Evolutionary conservation across 2,113 vertebrate species (phyloP).

Genomic region (Desmodus rotundus): DNA sequence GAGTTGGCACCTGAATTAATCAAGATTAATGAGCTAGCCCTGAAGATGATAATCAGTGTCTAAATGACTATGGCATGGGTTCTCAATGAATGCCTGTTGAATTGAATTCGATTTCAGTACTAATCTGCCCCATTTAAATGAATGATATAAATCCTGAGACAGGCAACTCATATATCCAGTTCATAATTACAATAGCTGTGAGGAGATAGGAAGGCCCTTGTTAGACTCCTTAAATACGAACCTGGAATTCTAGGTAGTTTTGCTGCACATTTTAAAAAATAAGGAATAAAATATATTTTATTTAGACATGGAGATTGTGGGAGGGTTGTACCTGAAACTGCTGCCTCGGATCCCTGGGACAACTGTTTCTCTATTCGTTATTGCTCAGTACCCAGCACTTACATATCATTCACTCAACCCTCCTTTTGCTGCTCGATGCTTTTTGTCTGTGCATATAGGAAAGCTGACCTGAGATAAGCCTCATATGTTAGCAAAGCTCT

Average conservation of each 20-base stretch:
- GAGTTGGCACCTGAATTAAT: constrained; percentile 19
- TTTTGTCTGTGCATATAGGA: not conserved
- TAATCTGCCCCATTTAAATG: constrained; percentile 11
- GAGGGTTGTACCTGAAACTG: not conserved
- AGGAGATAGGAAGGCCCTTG: not conserved
- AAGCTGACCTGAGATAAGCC: not conserved
- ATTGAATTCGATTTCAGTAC: constrained; percentile 7
- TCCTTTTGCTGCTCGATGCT: not conserved
- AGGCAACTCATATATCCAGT: not conserved
- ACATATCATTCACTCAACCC: not conserved
- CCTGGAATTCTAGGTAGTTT: not conserved
- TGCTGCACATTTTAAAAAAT: not conserved
- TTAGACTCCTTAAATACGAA: not conserved
- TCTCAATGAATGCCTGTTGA: not conserved
- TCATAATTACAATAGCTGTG: not conserved
- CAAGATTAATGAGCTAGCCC: constrained; percentile 44
- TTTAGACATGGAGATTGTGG: not conserved
- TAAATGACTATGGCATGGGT: not conserved
- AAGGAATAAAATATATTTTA: not conserved
- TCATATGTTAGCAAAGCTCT: not conserved
- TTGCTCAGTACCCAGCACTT: not conserved
- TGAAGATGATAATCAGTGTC: not conserved
- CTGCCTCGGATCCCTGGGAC: not conserved
- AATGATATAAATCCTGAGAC: not conserved
- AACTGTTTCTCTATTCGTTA: not conserved